Conservation (phyloP, 1,140 invertebrate genomes). For the Drosophila mojavensis region DNA sequence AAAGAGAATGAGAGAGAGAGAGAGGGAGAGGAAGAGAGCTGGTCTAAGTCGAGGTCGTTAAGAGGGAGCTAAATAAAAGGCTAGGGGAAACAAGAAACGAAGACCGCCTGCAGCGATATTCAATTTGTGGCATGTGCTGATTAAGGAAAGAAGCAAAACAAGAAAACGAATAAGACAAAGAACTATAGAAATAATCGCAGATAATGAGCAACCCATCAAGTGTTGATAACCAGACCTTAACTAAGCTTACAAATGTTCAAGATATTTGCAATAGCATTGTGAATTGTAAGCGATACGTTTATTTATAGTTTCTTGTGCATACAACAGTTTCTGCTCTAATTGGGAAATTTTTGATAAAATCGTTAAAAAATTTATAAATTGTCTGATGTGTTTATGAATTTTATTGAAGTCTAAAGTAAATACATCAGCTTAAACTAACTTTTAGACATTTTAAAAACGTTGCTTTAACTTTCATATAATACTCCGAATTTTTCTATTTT, state of each 20-base stretch:
- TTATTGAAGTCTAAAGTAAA: no score
- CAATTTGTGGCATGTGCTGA: slow-evolving; percentile 4
- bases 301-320: no score
- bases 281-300: no score
- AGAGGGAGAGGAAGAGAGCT: background rate
- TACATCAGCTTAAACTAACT: no score
- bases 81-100: background rate
- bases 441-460: no score
- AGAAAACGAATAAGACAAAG: slow-evolving; percentile 1
- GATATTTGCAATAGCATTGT: background rate
- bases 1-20: background rate
- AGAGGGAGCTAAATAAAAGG: slow-evolving; percentile 24
- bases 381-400: no score
- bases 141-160: background rate
- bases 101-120: background rate
- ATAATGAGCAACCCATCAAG: background rate
- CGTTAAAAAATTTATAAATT: no score
- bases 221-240: slow-evolving; percentile 1
- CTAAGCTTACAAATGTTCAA: background rate
- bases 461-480: no score
- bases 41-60: slow-evolving; percentile 39
- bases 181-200: background rate
- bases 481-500: no score
- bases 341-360: no score
- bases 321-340: no score